Evolutionary conservation across 2,113 vertebrate species (phyloP).

Genomic region (Odocoileus hemionus): DNA sequence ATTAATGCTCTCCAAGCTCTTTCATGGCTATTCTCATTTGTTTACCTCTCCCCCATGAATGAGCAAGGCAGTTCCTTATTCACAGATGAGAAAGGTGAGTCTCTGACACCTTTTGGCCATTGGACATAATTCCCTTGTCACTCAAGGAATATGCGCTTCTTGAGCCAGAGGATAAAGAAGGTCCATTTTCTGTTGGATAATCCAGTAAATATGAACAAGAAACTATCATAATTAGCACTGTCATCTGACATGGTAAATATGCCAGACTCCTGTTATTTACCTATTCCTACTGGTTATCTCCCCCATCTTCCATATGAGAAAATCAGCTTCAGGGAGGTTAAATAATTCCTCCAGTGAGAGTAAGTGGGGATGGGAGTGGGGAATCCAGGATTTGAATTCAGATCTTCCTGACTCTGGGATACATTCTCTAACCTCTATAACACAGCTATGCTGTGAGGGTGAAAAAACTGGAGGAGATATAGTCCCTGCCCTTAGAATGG

Average conservation of each 20-base stretch:
- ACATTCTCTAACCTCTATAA: not conserved
- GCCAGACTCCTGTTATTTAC: not conserved
- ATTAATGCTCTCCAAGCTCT: not conserved
- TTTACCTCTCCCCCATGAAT: not conserved
- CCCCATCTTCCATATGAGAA: not conserved
- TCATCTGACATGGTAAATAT: not conserved
- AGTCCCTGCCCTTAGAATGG: not conserved
- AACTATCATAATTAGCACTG: not conserved
- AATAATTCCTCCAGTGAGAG: not conserved
- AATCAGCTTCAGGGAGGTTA: not conserved
- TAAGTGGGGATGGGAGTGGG: not conserved
- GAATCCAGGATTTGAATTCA: not conserved
- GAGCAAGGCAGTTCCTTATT: not conserved
- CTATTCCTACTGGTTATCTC: not conserved
- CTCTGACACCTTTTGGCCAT: not conserved
- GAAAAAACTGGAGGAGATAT: not conserved
- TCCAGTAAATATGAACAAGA: not conserved
- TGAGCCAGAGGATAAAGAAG: not conserved
- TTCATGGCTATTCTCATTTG: not conserved
- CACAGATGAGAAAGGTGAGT: not conserved
- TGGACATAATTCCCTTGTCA: not conserved
- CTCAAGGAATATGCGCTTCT: not conserved
- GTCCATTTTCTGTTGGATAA: not conserved
- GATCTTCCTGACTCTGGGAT: not conserved
- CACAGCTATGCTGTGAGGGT: not conserved